Evolutionary conservation across 2,888 invertebrate genomes (phyloP), one percentile per base, ranked within the genome.

Genomic region (Sphaerophoria taeniata): DNA sequence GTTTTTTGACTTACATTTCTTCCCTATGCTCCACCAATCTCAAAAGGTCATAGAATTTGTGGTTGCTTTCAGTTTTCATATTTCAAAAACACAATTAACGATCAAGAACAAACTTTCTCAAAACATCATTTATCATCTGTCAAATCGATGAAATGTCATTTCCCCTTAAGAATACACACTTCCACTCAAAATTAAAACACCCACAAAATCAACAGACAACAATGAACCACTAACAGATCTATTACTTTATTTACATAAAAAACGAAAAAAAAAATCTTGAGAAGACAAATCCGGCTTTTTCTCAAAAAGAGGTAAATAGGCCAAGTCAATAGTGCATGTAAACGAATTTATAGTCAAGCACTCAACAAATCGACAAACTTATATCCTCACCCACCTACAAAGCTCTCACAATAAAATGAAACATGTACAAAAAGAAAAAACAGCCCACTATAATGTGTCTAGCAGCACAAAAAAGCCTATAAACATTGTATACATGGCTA

Each of bases 311-410:
- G 79, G 84, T 80, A 80, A 84, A 80, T 84, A 72, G 80, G 75
- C 79, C 84, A 84, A 84, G 84, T 80, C 67, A 75, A 80, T 79
- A 75, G 84, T 74, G 74, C 61, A 80, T 69, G 49, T 49, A 74
- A 74, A 55, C 61, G 55, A 47, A 55, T 49, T 70, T 34, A 33
- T 34, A 55, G 58, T 51, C 33, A 6, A n/a, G 5, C 16, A 55
- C 79, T 61, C 76, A 77, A 49, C 67, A 79, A 70, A 65, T 49
- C 77, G 75, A 76, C 82, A 71, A 65, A 39, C 72, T 78, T 63
- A 69, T 51, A 36, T 56, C 74, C 67, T 73, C 47, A 76, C 53
- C 16, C 43, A 36, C 61, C 71, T 70, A 24, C 53, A 34, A 43
- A 12, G 24, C 45, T 24, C 43, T 51, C 36, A 14, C 9, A 14